phyloP scores from a whole-genome alignment of 1,140 invertebrate species.

The Penaeus vannamei region DNA sequence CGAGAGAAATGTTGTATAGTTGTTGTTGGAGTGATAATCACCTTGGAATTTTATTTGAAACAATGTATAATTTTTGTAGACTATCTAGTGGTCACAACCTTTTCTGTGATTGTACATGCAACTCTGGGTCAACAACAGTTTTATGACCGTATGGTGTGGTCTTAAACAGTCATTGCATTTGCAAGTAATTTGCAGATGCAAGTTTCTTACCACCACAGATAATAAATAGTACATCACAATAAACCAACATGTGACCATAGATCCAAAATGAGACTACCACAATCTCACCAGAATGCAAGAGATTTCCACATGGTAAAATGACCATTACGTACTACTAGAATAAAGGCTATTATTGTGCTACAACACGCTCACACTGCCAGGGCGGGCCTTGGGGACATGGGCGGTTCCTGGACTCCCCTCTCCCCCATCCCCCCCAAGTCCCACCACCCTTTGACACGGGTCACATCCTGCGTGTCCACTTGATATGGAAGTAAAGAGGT shows the following conservation, averaged over 20 bases:
- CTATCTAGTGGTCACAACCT: conserved; percentile 54
- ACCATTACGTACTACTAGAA: conserved; percentile 60
- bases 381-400: conserved; percentile 61
- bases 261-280: conserved; percentile 12
- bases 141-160: conserved; percentile 48
- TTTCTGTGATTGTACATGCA: conserved; percentile 59
- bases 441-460: conserved; percentile 59
- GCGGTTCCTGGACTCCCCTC: conserved; percentile 49
- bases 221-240: conserved; percentile 55
- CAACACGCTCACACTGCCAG: conserved; percentile 62
- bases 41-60: conserved; percentile 55
- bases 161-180: conserved; percentile 50
- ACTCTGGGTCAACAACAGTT: conserved; percentile 49
- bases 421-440: conserved; percentile 44
- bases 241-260: conserved; percentile 53
- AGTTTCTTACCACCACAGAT: conserved; percentile 45
- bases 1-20: conserved; percentile 50
- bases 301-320: conserved; percentile 60
- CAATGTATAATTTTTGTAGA: conserved; percentile 50
- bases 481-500: conserved; percentile 62
- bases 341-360: conserved; percentile 62
- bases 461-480: conserved; percentile 60
- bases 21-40: conserved; percentile 59
- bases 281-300: conserved; percentile 45
- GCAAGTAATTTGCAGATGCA: conserved; percentile 46